These are phyloP conservation scores for Python bivittatus DNA, from an alignment of 2,113 vertebrate genomes.

Conservation along the genomic window DNA sequence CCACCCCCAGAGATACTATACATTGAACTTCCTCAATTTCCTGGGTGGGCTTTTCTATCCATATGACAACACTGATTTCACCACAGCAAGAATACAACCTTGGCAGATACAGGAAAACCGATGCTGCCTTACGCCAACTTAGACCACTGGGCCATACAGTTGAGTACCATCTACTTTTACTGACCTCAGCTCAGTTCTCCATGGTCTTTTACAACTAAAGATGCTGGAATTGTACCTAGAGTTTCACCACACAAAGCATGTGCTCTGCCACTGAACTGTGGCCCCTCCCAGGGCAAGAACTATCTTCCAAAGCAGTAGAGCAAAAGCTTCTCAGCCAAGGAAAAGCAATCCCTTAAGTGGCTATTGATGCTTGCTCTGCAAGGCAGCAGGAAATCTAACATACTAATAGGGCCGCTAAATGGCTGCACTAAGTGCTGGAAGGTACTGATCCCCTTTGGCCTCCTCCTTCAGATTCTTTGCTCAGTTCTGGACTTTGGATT, in stretches of 20 bases:
- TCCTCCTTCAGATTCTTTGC: background rate
- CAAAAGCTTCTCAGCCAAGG: background rate
- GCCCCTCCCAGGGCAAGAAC: background rate
- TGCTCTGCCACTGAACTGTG: background rate
- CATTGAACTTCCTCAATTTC: background rate
- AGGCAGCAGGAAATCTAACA: background rate
- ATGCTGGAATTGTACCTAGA: background rate
- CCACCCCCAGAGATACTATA: background rate
- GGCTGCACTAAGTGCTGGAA: background rate
- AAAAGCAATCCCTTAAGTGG: slow-evolving; percentile 18
- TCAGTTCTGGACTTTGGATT: background rate
- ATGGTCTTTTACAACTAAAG: background rate
- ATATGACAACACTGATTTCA: background rate
- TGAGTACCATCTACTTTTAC: background rate
- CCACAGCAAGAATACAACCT: background rate
- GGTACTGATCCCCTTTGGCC: background rate
- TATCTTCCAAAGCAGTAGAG: background rate
- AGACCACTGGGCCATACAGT: background rate
- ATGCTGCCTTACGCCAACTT: background rate
- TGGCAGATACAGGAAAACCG: background rate
- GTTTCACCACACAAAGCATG: background rate
- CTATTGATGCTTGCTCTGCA: background rate
- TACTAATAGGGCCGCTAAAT: background rate
- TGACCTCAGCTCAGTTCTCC: background rate
- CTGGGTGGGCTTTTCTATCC: background rate